Base-by-base conservation (phyloP, 2,888 invertebrate species). In the Drosophila merina region DNA sequence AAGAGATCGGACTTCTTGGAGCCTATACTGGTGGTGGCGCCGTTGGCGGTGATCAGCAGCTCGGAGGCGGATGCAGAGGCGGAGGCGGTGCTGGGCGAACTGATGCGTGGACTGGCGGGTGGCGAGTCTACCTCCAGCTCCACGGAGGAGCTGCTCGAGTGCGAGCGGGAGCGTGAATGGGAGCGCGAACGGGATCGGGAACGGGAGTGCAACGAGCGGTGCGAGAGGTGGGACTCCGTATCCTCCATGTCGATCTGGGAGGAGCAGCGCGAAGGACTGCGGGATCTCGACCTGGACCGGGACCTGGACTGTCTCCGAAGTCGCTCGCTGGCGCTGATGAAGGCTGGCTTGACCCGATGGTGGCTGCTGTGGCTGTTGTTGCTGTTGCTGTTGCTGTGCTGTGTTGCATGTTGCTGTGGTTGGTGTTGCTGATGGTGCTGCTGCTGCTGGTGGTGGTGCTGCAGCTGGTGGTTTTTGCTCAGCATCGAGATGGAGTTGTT, bases 81-180 rank as follows among this genome's bases (percentile, higher is more conserved):
- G 40, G 40, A 42, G 40, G 85, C 87, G 58, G 90, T 84, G 47
- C 90, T 81, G 47, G 90, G 86, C 38, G 88, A 88, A 64, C 89
- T 88, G 20, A 89, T 69, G 44, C 88, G 83, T 33, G 90, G 89
- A 58, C 89, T 89, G 88, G 82, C 82, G 0, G 94, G 94, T 0
- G 96, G 95, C 9, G 95, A 95, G 89, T 96, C 96, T 0, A 96
- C 96, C 92, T 96, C 95, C 12, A 96, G 92, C 89, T 96, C 96
- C 1, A 95, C 95, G 0, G 95, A 95, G 49, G 94, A 94, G 50
- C 89, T 90, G 71, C 91, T 88, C 48, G 90, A 90, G 42, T 67
- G 81, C 26, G 89, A 89, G 1, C 90, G 73, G 14, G 70, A 70
- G 1, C 81, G 81, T 2, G 80, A 81, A 14, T 86, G 86, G 1